phyloP scores from a whole-genome alignment of 2,113 vertebrate species.

The Ramphastos sulfuratus region DNA sequence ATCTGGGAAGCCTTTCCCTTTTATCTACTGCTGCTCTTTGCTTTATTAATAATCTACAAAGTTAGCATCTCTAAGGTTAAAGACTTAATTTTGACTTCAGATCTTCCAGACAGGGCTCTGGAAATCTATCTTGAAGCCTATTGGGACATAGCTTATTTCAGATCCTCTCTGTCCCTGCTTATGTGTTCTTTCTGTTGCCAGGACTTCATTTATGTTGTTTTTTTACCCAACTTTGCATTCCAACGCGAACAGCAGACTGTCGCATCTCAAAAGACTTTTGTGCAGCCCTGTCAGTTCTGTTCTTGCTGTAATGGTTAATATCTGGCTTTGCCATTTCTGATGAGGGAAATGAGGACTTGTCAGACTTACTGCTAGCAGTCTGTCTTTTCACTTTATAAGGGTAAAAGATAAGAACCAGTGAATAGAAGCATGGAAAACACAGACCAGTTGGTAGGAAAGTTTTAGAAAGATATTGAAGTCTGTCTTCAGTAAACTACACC shows the following conservation, averaged over 20 bases:
- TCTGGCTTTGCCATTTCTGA: background rate
- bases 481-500: background rate
- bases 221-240: background rate
- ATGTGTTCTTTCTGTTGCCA: background rate
- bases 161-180: background rate
- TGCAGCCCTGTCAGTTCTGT: background rate
- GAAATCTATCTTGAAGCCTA: background rate
- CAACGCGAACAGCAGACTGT: background rate
- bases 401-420: background rate
- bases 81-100: background rate
- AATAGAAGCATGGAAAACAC: background rate
- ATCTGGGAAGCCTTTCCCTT: background rate
- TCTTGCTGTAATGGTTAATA: background rate
- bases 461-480: background rate
- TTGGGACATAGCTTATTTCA: background rate
- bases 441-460: background rate
- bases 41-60: background rate
- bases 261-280: background rate
- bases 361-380: background rate
- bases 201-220: background rate
- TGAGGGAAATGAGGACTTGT: background rate
- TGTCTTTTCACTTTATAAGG: background rate
- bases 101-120: background rate
- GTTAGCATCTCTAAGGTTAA: background rate
- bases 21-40: background rate